A percentile compares a stretch with the other conserved stretches of the same genome.
Evolutionary conservation across 2,797 vertebrate species (phyloP).

Genomic region (Muscicapa comitata): DNA sequence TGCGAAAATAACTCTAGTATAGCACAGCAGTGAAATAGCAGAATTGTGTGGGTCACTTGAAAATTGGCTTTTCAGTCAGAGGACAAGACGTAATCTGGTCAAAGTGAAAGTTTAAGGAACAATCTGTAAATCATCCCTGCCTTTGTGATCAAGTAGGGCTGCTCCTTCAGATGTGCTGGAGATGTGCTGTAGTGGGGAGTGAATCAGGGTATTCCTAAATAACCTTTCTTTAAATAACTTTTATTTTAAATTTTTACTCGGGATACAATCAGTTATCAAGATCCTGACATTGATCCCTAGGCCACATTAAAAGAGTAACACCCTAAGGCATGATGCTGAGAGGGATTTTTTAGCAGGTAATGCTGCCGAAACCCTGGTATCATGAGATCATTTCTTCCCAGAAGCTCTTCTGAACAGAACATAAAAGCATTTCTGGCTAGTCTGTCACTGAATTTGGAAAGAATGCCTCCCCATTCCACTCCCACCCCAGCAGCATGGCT

Average conservation of each 20-base stretch:
- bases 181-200: neutral
- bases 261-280: neutral
- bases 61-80: neutral
- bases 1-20: neutral
- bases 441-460: neutral
- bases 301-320: neutral
- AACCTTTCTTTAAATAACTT: neutral
- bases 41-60: neutral
- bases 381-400: neutral
- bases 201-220: neutral
- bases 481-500: neutral
- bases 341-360: neutral
- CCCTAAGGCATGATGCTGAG: accelerated
- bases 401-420: neutral
- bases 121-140: neutral
- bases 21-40: neutral
- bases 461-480: neutral
- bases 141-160: neutral
- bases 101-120: neutral
- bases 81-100: neutral
- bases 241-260: neutral
- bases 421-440: neutral
- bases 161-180: neutral
- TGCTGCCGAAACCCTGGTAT: neutral
- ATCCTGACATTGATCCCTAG: neutral